phyloP scores from a whole-genome alignment of 2,797 vertebrate species.

The Spizella passerina region DNA sequence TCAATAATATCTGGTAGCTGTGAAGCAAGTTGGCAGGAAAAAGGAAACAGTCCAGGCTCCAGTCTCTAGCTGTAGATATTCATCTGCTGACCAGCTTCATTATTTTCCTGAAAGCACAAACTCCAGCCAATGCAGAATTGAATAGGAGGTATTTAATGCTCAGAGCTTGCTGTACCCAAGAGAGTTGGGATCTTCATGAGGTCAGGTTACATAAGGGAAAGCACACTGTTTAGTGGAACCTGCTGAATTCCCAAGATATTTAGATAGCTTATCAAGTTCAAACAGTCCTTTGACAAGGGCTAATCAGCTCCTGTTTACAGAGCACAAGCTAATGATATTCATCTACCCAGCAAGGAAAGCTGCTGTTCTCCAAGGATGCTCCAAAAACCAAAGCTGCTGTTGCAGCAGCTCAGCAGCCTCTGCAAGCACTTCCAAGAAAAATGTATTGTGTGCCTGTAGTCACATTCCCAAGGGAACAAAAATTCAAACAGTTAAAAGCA shows the following conservation, averaged over 20 bases:
- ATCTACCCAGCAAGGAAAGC: neutral
- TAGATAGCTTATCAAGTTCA: neutral
- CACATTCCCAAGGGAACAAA: neutral
- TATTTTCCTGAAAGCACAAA: neutral
- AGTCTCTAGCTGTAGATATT: neutral
- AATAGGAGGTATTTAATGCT: neutral
- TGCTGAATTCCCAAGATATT: neutral
- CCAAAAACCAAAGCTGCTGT: neutral
- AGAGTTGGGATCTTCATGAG: neutral
- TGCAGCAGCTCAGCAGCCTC: neutral
- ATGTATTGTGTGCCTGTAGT: neutral
- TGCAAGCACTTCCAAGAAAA: neutral
- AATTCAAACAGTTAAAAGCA: neutral
- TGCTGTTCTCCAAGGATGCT: neutral
- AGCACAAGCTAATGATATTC: neutral
- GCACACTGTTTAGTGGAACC: accelerated
- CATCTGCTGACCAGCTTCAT: neutral
- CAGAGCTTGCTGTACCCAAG: neutral
- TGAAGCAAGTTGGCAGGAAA: neutral
- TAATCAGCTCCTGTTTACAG: neutral
- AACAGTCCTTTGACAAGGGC: neutral
- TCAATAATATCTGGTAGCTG: neutral
- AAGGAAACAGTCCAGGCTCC: neutral
- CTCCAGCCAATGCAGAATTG: neutral
- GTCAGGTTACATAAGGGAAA: neutral